These are phyloP conservation scores for Aplocera efformata DNA, from an alignment of 2,888 invertebrate species.

Conservation along the genomic window DNA sequence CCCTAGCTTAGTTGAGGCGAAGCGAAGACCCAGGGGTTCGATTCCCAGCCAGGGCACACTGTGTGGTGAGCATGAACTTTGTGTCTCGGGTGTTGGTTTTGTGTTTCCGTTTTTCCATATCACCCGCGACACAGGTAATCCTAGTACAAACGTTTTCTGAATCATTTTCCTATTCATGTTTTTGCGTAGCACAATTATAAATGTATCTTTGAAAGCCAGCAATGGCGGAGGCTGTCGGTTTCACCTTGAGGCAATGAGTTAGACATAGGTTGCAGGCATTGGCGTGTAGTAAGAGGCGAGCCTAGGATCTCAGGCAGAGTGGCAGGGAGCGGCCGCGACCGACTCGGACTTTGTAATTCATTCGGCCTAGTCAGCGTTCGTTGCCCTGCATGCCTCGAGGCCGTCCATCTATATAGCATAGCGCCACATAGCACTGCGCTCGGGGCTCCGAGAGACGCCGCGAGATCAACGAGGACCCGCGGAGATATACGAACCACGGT, in stretches of 20 bases:
- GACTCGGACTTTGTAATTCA: constrained; percentile 78
- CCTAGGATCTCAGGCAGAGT: constrained; percentile 74
- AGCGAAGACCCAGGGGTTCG: no score
- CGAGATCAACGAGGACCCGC: constrained; percentile 51
- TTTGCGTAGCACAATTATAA: constrained; percentile 10
- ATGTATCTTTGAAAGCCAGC: constrained; percentile 21
- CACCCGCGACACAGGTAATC: no score
- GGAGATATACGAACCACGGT: constrained; percentile 53
- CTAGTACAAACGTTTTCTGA: no score
- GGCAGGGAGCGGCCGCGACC: constrained; percentile 72
- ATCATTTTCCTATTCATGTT: no score
- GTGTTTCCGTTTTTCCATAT: no score
- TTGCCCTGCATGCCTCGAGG: constrained; percentile 72
- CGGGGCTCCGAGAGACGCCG: constrained; percentile 32
- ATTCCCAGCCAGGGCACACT: no score
- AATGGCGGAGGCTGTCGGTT: constrained; percentile 47
- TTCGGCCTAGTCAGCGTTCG: constrained; percentile 79
- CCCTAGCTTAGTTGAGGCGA: no score
- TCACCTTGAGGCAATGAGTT: constrained; percentile 71
- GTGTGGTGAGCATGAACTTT: no score
- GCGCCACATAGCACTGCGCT: constrained; percentile 32
- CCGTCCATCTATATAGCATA: no score
- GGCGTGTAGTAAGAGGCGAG: constrained; percentile 68
- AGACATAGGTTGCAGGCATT: constrained; percentile 58
- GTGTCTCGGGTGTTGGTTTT: no score